These are phyloP conservation scores for Timandra comae DNA, from an alignment of 2,888 invertebrate genomes.

Conservation along the genomic window DNA sequence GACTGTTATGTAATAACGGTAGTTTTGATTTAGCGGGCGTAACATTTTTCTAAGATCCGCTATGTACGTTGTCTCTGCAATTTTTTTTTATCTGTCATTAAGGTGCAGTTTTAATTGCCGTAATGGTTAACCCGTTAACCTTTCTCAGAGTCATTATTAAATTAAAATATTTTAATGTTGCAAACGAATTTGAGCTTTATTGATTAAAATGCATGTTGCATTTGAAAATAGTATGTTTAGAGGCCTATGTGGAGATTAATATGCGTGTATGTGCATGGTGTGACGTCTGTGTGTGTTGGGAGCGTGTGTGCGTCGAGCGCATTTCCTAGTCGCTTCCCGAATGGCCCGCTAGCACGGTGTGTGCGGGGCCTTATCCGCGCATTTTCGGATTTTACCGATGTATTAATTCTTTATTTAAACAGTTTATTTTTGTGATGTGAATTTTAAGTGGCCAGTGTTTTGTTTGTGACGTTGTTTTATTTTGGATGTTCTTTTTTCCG, in stretches of 20 bases:
- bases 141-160: constrained; percentile 9
- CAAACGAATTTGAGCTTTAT: constrained; percentile 2
- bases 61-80: constrained; percentile 32
- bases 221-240: constrained; percentile 22
- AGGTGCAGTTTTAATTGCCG: constrained; percentile 8
- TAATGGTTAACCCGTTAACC: constrained; percentile 3
- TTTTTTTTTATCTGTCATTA: constrained; percentile 7
- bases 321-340: constrained; percentile 72
- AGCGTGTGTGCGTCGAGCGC: constrained; percentile 51
- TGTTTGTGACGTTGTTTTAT: constrained; percentile 33
- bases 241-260: constrained; percentile 18
- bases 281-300: constrained; percentile 35
- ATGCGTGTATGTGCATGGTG: constrained; percentile 19
- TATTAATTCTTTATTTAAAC: constrained; percentile 11
- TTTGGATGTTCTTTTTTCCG: constrained; percentile 27
- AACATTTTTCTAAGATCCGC: constrained; percentile 69
- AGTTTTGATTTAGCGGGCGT: constrained; percentile 66
- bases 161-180: constrained; percentile 10
- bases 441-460: constrained; percentile 20
- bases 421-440: constrained; percentile 18
- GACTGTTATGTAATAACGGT: constrained; percentile 75
- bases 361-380: constrained; percentile 70
- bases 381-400: constrained; percentile 37
- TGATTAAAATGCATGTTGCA: neutral
- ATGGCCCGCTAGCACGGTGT: constrained; percentile 72